Evolutionary conservation across 2,113 vertebrate genomes (phyloP).

Genomic region (Maylandia zebra): DNA sequence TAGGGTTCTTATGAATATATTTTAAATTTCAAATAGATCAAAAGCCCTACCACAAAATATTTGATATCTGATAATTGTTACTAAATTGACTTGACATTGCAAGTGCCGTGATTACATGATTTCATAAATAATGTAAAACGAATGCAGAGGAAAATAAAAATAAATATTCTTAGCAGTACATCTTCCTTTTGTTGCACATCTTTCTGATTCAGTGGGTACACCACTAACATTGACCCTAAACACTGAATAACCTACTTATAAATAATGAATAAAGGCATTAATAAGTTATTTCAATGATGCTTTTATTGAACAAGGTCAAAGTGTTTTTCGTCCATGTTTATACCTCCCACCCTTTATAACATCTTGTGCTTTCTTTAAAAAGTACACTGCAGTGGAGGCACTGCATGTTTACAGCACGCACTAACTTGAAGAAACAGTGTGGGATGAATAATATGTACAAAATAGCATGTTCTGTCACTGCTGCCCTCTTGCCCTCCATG

Average conservation of each 20-base stretch:
- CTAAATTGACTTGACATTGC: neutral
- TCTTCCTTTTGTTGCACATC: neutral
- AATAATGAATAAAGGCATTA: neutral
- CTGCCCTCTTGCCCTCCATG: constrained; percentile 5
- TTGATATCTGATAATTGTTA: neutral
- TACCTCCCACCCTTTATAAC: neutral
- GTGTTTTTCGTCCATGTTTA: neutral
- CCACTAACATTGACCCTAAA: neutral
- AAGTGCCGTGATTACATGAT: neutral
- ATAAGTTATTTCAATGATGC: neutral
- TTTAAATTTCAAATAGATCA: neutral
- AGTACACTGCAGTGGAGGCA: neutral
- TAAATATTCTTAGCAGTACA: neutral
- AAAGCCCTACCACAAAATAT: neutral
- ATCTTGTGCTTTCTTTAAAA: neutral
- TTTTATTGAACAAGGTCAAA: neutral
- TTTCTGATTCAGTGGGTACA: neutral
- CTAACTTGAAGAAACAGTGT: neutral
- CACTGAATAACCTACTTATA: neutral
- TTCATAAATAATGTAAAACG: neutral
- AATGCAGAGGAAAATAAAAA: neutral
- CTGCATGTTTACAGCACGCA: neutral
- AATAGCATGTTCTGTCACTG: constrained; percentile 17
- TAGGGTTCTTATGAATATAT: neutral
- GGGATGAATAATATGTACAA: neutral